A percentile compares a stretch with the other conserved stretches of the same genome.
phyloP scores from a whole-genome alignment of 2,888 invertebrate genomes.

The Drepana falcataria region DNA sequence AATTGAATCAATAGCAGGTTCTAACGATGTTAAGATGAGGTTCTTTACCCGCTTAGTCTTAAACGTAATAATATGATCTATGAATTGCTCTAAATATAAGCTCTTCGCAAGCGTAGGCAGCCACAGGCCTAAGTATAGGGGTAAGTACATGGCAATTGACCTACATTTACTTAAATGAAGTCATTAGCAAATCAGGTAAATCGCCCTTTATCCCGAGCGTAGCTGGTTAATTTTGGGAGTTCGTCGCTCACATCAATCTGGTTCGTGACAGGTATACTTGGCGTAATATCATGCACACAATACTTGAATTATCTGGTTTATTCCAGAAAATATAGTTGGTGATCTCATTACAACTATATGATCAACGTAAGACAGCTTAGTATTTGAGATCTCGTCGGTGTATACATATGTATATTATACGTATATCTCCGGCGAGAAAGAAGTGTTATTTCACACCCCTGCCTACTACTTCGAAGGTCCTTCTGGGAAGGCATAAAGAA shows the following conservation, averaged over 20 bases:
- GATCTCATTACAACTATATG: no score
- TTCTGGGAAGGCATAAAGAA: no score
- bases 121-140: conserved; percentile 15
- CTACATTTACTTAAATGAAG: conserved; percentile 22
- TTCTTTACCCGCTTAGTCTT: not conserved
- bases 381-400: no score
- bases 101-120: conserved; percentile 17
- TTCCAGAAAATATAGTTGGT: not conserved
- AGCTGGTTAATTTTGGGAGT: not conserved
- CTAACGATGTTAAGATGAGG: no score
- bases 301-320: not conserved
- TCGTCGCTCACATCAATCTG: not conserved
- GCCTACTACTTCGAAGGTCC: no score
- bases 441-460: no score
- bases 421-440: no score
- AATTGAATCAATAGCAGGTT: no score
- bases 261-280: not conserved
- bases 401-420: no score
- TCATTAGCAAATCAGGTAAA: conserved; percentile 21
- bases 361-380: no score
- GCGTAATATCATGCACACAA: not conserved
- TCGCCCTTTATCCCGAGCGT: conserved; percentile 5
- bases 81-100: conserved; percentile 17
- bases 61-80: conserved; percentile 10
- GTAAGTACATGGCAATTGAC: conserved; percentile 26